A percentile compares a stretch with the other conserved stretches of the same genome.
These are phyloP conservation scores for Amazona finschi DNA, from an alignment of 2,797 vertebrate species.

Conservation along the genomic window DNA sequence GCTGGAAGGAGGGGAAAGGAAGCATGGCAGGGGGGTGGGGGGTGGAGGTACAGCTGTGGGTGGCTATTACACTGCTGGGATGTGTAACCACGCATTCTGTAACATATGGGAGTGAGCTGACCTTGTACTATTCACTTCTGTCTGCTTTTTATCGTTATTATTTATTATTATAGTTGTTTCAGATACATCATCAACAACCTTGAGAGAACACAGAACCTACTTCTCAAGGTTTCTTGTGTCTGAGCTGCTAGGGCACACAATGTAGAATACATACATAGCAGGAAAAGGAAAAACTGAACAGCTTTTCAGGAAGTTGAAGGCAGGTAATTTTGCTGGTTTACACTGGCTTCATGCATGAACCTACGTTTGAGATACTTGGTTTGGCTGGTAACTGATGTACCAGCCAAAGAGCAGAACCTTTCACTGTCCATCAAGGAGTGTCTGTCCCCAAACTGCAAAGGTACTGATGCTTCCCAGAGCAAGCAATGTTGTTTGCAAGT, in stretches of 20 bases:
- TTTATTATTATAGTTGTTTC: not conserved
- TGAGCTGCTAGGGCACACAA: not conserved
- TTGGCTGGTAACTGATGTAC: not conserved
- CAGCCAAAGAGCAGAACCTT: not conserved
- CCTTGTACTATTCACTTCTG: not conserved
- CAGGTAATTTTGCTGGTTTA: not conserved
- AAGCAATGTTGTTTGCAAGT: not conserved
- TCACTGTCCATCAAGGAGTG: not conserved
- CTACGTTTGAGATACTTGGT: not conserved
- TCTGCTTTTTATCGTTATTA: not conserved
- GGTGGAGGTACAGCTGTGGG: slow-evolving; percentile 28
- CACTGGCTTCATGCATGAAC: not conserved
- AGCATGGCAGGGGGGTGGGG: not conserved
- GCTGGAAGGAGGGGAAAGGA: not conserved
- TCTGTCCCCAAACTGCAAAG: not conserved
- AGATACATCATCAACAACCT: not conserved
- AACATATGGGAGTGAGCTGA: not conserved
- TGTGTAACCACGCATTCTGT: not conserved
- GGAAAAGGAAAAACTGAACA: not conserved
- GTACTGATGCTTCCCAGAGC: not conserved
- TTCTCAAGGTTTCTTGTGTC: not conserved
- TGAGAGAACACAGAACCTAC: not conserved
- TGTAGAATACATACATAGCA: not conserved
- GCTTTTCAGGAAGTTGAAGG: not conserved
- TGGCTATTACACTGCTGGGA: not conserved